A percentile compares a stretch with the other conserved stretches of the same genome.
phyloP scores from a whole-genome alignment of 30 jellyfish, hydroid and myxozoan species.

The Pseudorhiza aurosa region DNA sequence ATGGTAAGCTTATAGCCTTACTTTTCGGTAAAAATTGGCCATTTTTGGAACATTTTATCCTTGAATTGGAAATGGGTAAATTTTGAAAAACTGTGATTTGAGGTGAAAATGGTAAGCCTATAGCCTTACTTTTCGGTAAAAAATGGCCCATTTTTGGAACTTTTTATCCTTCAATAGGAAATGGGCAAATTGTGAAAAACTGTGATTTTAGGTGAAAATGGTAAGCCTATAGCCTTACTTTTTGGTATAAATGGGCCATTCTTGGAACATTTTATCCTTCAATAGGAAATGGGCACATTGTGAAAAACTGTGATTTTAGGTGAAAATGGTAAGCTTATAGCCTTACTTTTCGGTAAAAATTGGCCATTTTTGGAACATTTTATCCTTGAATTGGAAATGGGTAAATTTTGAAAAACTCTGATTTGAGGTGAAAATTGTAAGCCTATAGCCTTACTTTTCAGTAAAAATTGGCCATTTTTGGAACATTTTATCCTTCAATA shows the following conservation, averaged over 20 bases:
- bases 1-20: not conserved
- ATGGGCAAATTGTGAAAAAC: too few relatives aligned
- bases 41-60: not conserved
- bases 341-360: not conserved
- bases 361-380: not conserved
- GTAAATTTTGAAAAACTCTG: too few relatives aligned
- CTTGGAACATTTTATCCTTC: too few relatives aligned
- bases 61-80: too few relatives aligned
- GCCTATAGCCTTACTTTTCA: conserved; percentile 1
- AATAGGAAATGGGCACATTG: too few relatives aligned
- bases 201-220: not conserved
- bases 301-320: too few relatives aligned
- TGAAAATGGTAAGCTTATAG: not conserved
- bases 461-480: too few relatives aligned
- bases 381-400: too few relatives aligned
- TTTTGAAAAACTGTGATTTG: too few relatives aligned
- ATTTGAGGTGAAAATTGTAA: not conserved
- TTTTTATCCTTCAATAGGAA: too few relatives aligned
- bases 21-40: not conserved
- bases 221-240: not conserved
- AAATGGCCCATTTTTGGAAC: too few relatives aligned
- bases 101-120: not conserved
- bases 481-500: not conserved
- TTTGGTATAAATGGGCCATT: too few relatives aligned
- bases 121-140: not conserved